Evolutionary conservation across 2,113 vertebrate genomes (phyloP), one percentile per base, ranked within the genome.

Genomic region (Platichthys flesus): DNA sequence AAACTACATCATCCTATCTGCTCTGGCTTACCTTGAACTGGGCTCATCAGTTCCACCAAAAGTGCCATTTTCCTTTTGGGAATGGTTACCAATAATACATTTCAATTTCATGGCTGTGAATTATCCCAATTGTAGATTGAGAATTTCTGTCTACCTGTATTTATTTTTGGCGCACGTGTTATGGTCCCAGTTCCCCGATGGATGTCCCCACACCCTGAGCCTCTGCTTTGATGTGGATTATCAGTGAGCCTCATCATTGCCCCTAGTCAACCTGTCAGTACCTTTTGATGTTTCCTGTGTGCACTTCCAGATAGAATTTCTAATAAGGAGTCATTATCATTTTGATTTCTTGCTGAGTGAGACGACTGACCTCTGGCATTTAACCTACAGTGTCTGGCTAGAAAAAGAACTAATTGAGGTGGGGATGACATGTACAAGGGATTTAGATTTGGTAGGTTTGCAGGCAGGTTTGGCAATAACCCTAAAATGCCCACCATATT

Each of bases 261-360:
- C 85, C 79, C 69, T 70, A 60, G 86, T 85, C 76, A 79, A 82
- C 82, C 85, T 80, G 85, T 83, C 88, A 85, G 89, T 81, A 91
- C 88, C 91, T 94, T 94, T 93, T 92, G 89, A 93, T 92, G 88
- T 91, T 88, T 90, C 91, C 81, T 88, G 80, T 91, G 89, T 91
- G 82, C 85, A 90, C 79, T 85, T 91, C 87, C 79, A 89, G 83
- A 91, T 92, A 88, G 87, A 89, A 92, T 92, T 93, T 93, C 85
- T 92, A 94, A 94, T 83, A 91, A 87, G 84, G 54, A 83, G 76
- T 92, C 87, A 93, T 94, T 93, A 92, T 94, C 86, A 93, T 91
- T 93, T 93, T 90, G 89, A 93, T 94, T 92, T 91, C 87, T 88
- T 72, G 62, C 84, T 83, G 77, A 91, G 92, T 91, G 85, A 90